Evolutionary conservation across 2,113 vertebrate species (phyloP).

Genomic region (Ploceus nigricollis): DNA sequence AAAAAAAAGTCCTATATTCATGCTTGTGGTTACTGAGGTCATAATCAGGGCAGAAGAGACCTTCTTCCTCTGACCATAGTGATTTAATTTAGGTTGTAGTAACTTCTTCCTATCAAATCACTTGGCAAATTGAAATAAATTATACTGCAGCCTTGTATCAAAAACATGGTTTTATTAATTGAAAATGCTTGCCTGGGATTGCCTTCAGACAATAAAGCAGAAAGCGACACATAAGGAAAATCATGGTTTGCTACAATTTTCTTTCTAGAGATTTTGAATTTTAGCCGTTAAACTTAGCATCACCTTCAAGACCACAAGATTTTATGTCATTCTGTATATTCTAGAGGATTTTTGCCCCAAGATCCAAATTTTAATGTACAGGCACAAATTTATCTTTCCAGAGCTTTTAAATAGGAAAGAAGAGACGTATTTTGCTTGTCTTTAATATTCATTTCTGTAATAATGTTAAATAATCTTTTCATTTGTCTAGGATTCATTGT

Average conservation of each 20-base stretch:
- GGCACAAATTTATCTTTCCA: neutral
- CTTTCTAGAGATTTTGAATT: neutral
- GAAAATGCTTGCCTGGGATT: neutral
- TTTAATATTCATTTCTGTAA: neutral
- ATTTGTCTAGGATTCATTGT: neutral
- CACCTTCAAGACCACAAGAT: neutral
- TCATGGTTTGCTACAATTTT: neutral
- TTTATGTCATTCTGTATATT: neutral
- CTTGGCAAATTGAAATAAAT: neutral
- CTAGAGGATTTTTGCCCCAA: neutral
- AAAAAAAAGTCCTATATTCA: neutral
- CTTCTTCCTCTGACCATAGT: neutral
- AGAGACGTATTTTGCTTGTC: accelerated
- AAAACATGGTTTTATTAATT: neutral
- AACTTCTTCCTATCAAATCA: neutral
- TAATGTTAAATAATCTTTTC: neutral
- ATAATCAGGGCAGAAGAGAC: neutral
- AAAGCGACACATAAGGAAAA: neutral
- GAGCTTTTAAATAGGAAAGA: neutral
- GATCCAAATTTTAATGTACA: neutral
- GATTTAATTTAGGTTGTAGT: neutral
- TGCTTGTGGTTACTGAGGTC: neutral
- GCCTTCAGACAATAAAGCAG: neutral
- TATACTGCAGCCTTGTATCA: neutral
- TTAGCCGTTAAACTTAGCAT: neutral